A percentile compares a stretch with the other conserved stretches of the same genome.
Conservation (phyloP, 2,888 invertebrate species). For the Andrena fulva region DNA sequence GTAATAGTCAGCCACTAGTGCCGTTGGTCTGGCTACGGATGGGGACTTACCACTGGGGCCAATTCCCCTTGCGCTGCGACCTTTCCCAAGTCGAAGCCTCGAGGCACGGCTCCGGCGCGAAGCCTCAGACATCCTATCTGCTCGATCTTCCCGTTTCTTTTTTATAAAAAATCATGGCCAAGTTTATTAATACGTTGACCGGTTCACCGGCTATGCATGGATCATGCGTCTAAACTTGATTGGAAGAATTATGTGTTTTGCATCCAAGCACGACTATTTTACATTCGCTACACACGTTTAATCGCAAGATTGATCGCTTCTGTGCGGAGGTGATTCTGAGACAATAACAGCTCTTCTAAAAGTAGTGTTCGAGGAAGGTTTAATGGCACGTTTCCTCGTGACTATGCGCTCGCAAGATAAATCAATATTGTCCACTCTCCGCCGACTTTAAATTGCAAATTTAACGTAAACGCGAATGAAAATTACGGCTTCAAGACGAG, state of each 20-base stretch:
- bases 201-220: too few species aligned
- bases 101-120: too few species aligned
- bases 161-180: too few species aligned
- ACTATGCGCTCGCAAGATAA: background rate
- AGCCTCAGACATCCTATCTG: too few species aligned
- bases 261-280: too few species aligned
- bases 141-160: too few species aligned
- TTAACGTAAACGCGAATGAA: background rate
- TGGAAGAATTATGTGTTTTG: too few species aligned
- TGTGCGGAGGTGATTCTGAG: too few species aligned
- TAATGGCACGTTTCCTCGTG: background rate
- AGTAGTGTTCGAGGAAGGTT: background rate
- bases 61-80: constrained; percentile 10
- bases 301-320: too few species aligned
- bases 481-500: background rate
- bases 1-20: constrained; percentile 32
- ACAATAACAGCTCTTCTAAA: background rate
- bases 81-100: background rate
- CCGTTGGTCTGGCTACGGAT: constrained; percentile 15
- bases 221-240: too few species aligned
- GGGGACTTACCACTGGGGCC: constrained; percentile 48
- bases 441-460: constrained; percentile 35
- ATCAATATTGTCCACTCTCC: constrained; percentile 18
- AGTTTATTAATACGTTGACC: too few species aligned
- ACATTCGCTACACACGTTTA: too few species aligned